Evolutionary conservation across 2,888 invertebrate species (phyloP).

Genomic region (Ochlodes sylvanus): DNA sequence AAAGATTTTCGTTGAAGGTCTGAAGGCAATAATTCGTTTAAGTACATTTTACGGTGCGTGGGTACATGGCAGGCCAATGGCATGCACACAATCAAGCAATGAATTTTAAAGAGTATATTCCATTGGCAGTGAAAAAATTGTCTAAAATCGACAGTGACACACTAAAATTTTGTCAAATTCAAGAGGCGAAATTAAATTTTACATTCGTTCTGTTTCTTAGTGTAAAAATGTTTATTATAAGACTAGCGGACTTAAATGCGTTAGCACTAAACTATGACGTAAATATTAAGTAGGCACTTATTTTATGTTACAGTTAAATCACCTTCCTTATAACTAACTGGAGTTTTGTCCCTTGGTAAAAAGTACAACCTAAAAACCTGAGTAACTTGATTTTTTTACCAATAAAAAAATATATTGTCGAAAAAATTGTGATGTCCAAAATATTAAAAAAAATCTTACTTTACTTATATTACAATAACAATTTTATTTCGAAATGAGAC

Average conservation of each 20-base stretch:
- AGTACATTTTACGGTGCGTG: too few relatives aligned
- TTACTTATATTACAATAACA: too few relatives aligned
- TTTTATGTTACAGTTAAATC: constrained; percentile 55
- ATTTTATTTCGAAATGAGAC: too few relatives aligned
- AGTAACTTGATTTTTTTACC: background rate
- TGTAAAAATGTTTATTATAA: constrained; percentile 53
- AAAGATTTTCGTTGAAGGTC: too few relatives aligned
- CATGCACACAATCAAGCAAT: too few relatives aligned
- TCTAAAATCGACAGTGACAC: background rate
- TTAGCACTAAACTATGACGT: constrained; percentile 48
- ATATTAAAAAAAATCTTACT: too few relatives aligned
- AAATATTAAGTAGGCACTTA: constrained; percentile 63
- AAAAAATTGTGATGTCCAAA: too few relatives aligned
- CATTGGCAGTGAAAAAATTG: background rate
- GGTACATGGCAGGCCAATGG: too few relatives aligned
- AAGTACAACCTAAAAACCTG: constrained; percentile 1
- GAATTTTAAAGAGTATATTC: background rate
- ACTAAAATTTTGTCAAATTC: background rate
- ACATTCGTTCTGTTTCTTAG: constrained; percentile 23
- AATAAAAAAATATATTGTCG: too few relatives aligned
- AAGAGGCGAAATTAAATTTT: background rate
- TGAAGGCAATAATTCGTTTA: too few relatives aligned
- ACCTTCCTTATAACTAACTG: constrained; percentile 45
- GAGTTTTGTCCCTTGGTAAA: constrained; percentile 13
- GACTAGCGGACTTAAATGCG: constrained; percentile 74